These are phyloP conservation scores for Melitaea athalia DNA, from an alignment of 2,888 invertebrate species.

Conservation along the genomic window DNA sequence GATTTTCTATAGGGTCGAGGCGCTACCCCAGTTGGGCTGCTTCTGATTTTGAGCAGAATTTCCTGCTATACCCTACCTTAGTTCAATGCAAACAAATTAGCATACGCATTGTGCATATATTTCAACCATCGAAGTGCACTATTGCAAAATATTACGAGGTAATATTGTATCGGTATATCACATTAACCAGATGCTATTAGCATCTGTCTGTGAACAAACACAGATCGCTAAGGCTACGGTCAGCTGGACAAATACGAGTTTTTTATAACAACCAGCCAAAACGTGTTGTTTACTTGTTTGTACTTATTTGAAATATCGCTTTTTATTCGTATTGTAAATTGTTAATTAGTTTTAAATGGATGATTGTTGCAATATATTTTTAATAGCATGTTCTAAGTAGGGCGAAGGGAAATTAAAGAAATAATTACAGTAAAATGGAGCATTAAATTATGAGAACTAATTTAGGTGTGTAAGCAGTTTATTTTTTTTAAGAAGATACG, in stretches of 20 bases:
- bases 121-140: constrained; percentile 17
- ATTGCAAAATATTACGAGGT: constrained; percentile 37
- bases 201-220: constrained; percentile 25
- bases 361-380: background rate
- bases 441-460: no score
- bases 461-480: no score
- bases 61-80: no score
- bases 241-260: background rate
- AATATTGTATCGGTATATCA: constrained; percentile 45
- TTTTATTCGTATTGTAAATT: background rate
- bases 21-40: no score
- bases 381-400: no score
- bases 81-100: no score
- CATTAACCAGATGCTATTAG: constrained; percentile 61
- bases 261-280: background rate
- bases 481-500: background rate
- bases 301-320: background rate
- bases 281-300: background rate
- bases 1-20: no score
- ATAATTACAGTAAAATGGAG: no score
- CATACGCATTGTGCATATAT: constrained; percentile 7
- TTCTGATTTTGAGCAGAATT: no score
- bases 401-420: no score
- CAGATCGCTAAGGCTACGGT: background rate
- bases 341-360: background rate